Conservation (phyloP, 2,797 vertebrate species). For the Chiloscyllium punctatum region DNA sequence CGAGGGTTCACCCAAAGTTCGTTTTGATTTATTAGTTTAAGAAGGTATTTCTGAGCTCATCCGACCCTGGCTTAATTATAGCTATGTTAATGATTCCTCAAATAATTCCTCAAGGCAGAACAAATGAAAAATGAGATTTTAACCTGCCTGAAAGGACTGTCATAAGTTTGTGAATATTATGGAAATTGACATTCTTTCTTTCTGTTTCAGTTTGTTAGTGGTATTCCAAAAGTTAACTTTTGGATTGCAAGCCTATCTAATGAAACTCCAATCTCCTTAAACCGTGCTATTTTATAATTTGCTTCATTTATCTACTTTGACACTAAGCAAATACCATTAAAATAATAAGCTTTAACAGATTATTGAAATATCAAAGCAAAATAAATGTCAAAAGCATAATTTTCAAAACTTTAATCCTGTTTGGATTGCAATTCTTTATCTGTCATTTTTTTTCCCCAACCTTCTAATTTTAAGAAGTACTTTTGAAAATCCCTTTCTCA, state of each 20-base stretch:
- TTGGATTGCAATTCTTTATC: not conserved
- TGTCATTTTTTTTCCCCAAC: not conserved
- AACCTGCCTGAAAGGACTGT: not conserved
- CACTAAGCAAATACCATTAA: not conserved
- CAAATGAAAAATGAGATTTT: not conserved
- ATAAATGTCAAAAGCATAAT: not conserved
- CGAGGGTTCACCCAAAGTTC: conserved; percentile 35
- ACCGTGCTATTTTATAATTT: not conserved
- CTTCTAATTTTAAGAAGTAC: not conserved
- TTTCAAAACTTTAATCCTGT: not conserved
- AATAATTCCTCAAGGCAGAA: conserved; percentile 23
- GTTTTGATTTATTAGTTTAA: conserved; percentile 37
- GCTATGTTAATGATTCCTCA: conserved; percentile 30
- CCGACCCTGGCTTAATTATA: conserved; percentile 33
- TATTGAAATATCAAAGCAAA: not conserved
- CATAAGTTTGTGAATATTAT: not conserved
- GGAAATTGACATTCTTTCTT: not conserved
- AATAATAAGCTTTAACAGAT: not conserved
- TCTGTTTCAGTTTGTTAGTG: not conserved
- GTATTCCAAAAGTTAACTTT: not conserved
- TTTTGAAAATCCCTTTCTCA: not conserved
- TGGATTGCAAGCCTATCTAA: not conserved
- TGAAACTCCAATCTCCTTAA: not conserved
- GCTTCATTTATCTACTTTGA: not conserved
- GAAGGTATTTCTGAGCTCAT: conserved; percentile 35